phyloP scores from a whole-genome alignment of 2,888 invertebrate species.

The Malachius bipustulatus region DNA sequence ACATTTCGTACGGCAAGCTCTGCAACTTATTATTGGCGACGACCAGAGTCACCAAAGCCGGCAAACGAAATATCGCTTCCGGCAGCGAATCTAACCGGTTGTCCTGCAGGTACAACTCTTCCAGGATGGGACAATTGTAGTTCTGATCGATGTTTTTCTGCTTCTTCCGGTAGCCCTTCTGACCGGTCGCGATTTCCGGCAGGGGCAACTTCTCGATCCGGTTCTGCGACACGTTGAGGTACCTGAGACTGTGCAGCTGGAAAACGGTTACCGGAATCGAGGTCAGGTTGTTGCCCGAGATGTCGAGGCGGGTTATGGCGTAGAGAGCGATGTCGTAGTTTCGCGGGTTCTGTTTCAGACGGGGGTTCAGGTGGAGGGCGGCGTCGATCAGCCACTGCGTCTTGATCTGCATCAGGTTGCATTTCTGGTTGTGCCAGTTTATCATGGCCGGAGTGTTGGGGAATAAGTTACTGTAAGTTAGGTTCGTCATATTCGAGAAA shows the following conservation, averaged over 20 bases:
- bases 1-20: constrained; percentile 68
- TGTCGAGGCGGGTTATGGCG: constrained; percentile 86
- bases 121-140: constrained; percentile 66
- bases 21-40: constrained; percentile 91
- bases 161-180: constrained; percentile 28
- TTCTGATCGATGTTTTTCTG: constrained; percentile 29
- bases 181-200: constrained; percentile 29
- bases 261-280: constrained; percentile 73
- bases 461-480: constrained; percentile 68
- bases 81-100: constrained; percentile 78
- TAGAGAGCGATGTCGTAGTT: constrained; percentile 62
- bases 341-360: constrained; percentile 57
- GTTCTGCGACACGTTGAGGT: constrained; percentile 81
- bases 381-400: constrained; percentile 77
- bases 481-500: constrained; percentile 42
- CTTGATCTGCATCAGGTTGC: constrained; percentile 56
- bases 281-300: constrained; percentile 78
- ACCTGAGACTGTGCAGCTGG: constrained; percentile 66
- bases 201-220: constrained; percentile 66
- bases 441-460: constrained; percentile 78
- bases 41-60: constrained; percentile 68
- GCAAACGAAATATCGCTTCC: constrained; percentile 67
- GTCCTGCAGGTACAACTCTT: constrained; percentile 86
- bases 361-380: constrained; percentile 72
- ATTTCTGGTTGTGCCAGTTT: constrained; percentile 81